These are phyloP conservation scores for Percopsis transmontana DNA, from an alignment of 2,113 vertebrate species.

Conservation along the genomic window DNA sequence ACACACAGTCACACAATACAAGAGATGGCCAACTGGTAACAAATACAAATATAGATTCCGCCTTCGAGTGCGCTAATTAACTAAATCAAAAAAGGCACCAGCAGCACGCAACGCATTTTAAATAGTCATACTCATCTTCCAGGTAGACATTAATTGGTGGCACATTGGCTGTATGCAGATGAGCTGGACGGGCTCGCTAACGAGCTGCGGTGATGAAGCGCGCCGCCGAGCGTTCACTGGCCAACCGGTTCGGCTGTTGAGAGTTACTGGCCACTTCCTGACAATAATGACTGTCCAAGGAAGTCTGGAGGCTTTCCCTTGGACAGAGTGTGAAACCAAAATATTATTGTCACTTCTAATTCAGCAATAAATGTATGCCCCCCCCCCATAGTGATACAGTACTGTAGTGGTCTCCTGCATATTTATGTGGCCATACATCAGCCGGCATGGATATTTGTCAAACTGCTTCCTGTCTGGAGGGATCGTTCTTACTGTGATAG, in stretches of 20 bases:
- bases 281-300: neutral
- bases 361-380: neutral
- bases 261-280: neutral
- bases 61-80: conserved; percentile 49
- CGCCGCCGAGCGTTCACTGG: neutral
- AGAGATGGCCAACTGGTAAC: neutral
- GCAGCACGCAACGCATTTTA: conserved; percentile 2
- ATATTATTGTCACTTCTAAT: neutral
- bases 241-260: neutral
- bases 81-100: neutral
- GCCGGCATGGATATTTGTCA: conserved; percentile 22
- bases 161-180: conserved; percentile 39
- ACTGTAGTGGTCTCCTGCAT: conserved; percentile 13
- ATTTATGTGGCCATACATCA: conserved; percentile 30
- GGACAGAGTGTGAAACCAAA: too few species aligned
- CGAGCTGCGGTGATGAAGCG: neutral
- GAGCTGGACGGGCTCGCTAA: neutral
- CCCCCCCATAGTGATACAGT: neutral
- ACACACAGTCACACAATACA: conserved; percentile 2
- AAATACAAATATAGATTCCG: conserved; percentile 26
- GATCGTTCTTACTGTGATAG: conserved; percentile 26
- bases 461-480: conserved; percentile 30
- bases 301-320: neutral
- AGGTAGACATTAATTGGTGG: conserved; percentile 54
- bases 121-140: conserved; percentile 31